Evolutionary conservation across 2,113 vertebrate species (phyloP).

Genomic region (Microtus pennsylvanicus): DNA sequence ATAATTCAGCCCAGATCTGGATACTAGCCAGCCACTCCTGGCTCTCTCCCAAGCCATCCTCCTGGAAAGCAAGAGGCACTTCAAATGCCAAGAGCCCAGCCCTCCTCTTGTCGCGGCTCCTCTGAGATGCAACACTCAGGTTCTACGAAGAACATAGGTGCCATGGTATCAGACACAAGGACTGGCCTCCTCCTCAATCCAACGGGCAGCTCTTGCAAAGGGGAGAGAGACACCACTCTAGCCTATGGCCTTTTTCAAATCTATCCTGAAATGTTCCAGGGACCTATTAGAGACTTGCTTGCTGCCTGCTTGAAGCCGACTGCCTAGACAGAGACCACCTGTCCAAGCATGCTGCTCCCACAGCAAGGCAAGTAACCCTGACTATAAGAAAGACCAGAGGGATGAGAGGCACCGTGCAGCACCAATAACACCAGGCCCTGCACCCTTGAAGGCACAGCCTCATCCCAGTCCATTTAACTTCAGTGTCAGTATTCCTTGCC

Average conservation of each 20-base stretch:
- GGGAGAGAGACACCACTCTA: not conserved
- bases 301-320: not conserved
- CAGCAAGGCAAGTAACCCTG: not conserved
- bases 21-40: conserved; percentile 67
- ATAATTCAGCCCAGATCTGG: conserved; percentile 65
- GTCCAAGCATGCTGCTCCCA: not conserved
- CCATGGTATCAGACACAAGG: rapidly evolving
- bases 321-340: not conserved
- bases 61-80: conserved; percentile 78
- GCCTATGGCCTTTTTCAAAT: not conserved
- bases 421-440: rapidly evolving
- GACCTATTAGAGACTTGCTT: not conserved
- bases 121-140: conserved; percentile 1
- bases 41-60: conserved; percentile 76
- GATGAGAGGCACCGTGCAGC: not conserved
- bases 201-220: not conserved
- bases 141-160: not conserved
- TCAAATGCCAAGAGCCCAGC: conserved; percentile 53
- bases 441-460: not conserved
- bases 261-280: not conserved
- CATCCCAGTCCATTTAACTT: not conserved
- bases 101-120: not conserved
- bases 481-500: not conserved
- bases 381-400: not conserved
- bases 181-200: not conserved